These are phyloP conservation scores for Halotydeus destructor DNA, from an alignment of 1,140 invertebrate species.

Conservation along the genomic window DNA sequence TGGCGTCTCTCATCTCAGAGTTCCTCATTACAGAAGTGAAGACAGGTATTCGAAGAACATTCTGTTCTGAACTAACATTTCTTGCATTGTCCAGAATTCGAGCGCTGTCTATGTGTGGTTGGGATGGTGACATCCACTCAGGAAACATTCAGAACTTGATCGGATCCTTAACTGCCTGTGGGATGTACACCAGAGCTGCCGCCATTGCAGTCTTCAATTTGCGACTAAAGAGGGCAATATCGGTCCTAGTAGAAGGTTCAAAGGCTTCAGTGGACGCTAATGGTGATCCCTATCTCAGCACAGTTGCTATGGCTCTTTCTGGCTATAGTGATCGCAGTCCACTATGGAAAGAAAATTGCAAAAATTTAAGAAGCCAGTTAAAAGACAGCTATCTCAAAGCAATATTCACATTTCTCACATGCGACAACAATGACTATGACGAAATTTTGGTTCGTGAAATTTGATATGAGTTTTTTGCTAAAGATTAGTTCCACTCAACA, in stretches of 20 bases:
- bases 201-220: constrained; percentile 76
- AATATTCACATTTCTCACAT: constrained; percentile 73
- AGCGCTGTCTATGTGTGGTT: background rate
- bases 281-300: constrained; percentile 20
- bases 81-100: background rate
- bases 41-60: background rate
- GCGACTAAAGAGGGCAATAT: constrained; percentile 55
- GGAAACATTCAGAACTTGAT: constrained; percentile 1
- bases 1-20: too few relatives aligned
- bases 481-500: constrained; percentile 21
- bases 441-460: constrained; percentile 44
- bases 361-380: constrained; percentile 42
- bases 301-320: constrained; percentile 73
- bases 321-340: constrained; percentile 35
- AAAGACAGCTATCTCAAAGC: constrained; percentile 71
- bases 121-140: background rate
- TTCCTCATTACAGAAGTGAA: constrained; percentile 3
- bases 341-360: constrained; percentile 59
- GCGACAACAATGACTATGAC: constrained; percentile 41
- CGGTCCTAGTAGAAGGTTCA: constrained; percentile 53
- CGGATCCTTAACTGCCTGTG: constrained; percentile 21
- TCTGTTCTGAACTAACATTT: background rate
- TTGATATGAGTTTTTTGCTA: constrained; percentile 13
- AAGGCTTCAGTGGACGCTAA: constrained; percentile 15
- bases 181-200: constrained; percentile 51